Conservation (phyloP, 1,140 invertebrate genomes). For the Heliconius himera region DNA sequence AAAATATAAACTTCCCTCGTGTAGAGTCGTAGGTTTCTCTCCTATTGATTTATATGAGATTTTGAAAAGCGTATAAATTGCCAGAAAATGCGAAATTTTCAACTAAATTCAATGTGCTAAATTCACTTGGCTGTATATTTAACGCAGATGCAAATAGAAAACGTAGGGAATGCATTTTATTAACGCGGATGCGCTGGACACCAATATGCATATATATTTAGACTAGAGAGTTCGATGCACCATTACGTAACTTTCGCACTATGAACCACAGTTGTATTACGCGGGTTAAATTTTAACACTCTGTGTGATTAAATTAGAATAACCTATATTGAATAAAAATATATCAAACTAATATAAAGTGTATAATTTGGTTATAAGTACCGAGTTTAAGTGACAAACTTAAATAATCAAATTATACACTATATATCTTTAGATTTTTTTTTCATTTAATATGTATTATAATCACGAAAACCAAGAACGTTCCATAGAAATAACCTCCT, state of each 20-base stretch:
- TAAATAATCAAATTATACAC: background rate
- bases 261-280: background rate
- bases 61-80: conserved; percentile 26
- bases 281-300: background rate
- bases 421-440: background rate
- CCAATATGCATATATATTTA: conserved; percentile 63
- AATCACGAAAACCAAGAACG: background rate
- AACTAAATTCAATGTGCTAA: conserved; percentile 21
- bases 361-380: background rate
- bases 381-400: background rate
- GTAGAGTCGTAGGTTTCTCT: background rate
- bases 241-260: conserved; percentile 54
- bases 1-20: no score
- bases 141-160: conserved; percentile 34
- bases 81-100: conserved; percentile 11
- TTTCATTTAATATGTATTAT: background rate
- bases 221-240: conserved; percentile 63
- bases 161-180: conserved; percentile 68
- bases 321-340: background rate
- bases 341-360: background rate
- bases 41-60: background rate
- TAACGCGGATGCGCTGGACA: conserved; percentile 61
- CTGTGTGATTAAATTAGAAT: background rate
- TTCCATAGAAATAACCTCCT: background rate
- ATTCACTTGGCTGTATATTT: conserved; percentile 2